A percentile compares a stretch with the other conserved stretches of the same genome.
phyloP scores from a whole-genome alignment of 1,140 invertebrate species.

The Drosophila simulans region DNA sequence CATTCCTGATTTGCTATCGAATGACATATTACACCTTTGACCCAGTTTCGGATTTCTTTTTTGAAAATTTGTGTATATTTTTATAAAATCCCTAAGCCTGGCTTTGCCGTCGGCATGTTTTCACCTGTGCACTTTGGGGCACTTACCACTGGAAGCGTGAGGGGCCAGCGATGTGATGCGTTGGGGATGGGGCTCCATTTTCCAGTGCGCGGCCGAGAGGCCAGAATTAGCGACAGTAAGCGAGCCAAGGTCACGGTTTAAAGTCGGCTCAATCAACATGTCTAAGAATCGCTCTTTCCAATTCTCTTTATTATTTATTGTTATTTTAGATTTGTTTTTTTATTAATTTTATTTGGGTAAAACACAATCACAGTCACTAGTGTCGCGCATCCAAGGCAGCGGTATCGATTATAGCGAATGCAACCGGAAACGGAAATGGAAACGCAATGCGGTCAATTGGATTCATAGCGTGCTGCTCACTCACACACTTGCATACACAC shows the following conservation, averaged over 20 bases:
- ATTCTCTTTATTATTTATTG: slow-evolving; percentile 27
- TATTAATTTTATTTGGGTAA: slow-evolving; percentile 2
- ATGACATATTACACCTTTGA: background rate
- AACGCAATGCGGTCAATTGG: slow-evolving; percentile 66
- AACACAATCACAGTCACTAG: slow-evolving; percentile 33
- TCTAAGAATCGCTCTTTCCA: slow-evolving; percentile 55
- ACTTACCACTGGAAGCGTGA: slow-evolving; percentile 69
- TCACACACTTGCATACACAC: slow-evolving; percentile 32
- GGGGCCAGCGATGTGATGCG: slow-evolving; percentile 62
- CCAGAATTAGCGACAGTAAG: slow-evolving; percentile 79
- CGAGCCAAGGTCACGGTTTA: slow-evolving; percentile 84
- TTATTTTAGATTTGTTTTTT: slow-evolving; percentile 14
- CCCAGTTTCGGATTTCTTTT: background rate
- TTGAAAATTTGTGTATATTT: background rate
- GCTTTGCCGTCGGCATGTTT: slow-evolving; percentile 57
- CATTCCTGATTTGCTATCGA: too few species aligned
- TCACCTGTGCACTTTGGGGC: background rate
- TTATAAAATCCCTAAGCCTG: too few species aligned
- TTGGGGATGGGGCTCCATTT: slow-evolving; percentile 83
- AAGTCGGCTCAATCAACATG: slow-evolving; percentile 84
- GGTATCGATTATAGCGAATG: slow-evolving; percentile 38
- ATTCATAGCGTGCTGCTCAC: slow-evolving; percentile 54
- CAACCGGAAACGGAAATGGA: slow-evolving; percentile 42
- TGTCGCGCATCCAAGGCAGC: slow-evolving; percentile 21
- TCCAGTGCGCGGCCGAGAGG: slow-evolving; percentile 78